Percentiles rank a stretch among this genome's conserved stretches.
Evolutionary conservation across 2,888 invertebrate species (phyloP).

Genomic region (Mythimna pallens): DNA sequence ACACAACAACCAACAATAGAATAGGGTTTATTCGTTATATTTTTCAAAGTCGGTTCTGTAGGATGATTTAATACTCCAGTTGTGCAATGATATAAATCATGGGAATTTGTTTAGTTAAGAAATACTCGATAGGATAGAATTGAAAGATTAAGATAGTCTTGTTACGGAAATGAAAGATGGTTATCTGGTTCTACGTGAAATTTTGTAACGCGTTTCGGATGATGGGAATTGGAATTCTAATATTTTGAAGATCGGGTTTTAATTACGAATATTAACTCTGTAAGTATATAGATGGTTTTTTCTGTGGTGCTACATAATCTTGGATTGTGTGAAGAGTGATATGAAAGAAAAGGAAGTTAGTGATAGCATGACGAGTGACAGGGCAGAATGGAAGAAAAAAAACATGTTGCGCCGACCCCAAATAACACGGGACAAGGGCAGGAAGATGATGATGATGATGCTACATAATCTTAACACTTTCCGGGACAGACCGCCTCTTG

Average conservation of each 20-base stretch:
- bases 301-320: no score
- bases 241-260: slow-evolving; percentile 19
- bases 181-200: slow-evolving; percentile 64
- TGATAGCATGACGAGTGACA: no score
- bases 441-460: no score
- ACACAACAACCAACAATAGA: slow-evolving; percentile 68
- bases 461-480: neutral
- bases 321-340: no score
- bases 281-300: no score
- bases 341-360: no score
- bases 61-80: slow-evolving; percentile 68
- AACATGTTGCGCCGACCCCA: no score
- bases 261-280: no score
- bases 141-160: slow-evolving; percentile 80
- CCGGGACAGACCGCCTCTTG: no score
- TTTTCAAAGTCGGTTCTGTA: slow-evolving; percentile 72
- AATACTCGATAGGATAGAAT: slow-evolving; percentile 73
- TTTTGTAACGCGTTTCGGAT: slow-evolving; percentile 56
- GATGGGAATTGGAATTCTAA: slow-evolving; percentile 49
- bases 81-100: slow-evolving; percentile 78
- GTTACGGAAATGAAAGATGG: slow-evolving; percentile 70
- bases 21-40: slow-evolving; percentile 73
- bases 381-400: no score
- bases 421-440: no score
- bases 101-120: slow-evolving; percentile 68